Conservation (phyloP, 2,797 vertebrate genomes). For the Paratrypauchen microcephalus region DNA sequence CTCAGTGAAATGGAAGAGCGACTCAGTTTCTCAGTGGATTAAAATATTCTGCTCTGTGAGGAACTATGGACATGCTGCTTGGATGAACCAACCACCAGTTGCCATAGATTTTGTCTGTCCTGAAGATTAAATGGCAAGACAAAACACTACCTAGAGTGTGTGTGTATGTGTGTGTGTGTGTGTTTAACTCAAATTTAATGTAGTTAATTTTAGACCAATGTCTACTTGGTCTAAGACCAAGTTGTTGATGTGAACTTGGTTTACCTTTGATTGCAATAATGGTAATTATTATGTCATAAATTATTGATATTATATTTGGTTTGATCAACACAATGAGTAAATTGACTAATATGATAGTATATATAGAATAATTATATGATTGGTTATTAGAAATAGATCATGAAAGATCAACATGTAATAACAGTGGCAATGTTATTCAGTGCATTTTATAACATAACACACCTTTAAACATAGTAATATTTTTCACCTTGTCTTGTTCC, state of each 20-base stretch:
- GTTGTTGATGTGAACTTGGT: background rate
- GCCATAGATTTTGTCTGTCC: background rate
- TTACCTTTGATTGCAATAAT: background rate
- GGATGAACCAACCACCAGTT: background rate
- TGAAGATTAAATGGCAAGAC: background rate
- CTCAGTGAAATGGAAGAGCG: background rate
- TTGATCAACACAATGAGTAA: background rate
- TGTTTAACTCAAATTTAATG: background rate
- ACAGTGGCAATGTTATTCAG: too few relatives aligned
- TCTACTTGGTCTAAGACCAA: background rate
- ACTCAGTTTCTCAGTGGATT: background rate
- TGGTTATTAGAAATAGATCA: too few relatives aligned
- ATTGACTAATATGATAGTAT: background rate
- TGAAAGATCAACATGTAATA: too few relatives aligned
- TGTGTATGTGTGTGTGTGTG: too few relatives aligned
- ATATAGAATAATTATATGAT: too few relatives aligned
- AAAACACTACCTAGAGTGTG: background rate
- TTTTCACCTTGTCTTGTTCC: background rate
- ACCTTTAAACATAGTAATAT: too few relatives aligned
- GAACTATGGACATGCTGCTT: background rate
- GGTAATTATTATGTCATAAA: too few relatives aligned
- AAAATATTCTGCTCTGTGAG: background rate
- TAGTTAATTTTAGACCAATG: background rate
- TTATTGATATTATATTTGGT: too few relatives aligned
- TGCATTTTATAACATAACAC: too few relatives aligned